Evolutionary conservation across 2,797 vertebrate species (phyloP), one percentile per base, ranked within the genome.

Genomic region (Amphiprion clarkii): DNA sequence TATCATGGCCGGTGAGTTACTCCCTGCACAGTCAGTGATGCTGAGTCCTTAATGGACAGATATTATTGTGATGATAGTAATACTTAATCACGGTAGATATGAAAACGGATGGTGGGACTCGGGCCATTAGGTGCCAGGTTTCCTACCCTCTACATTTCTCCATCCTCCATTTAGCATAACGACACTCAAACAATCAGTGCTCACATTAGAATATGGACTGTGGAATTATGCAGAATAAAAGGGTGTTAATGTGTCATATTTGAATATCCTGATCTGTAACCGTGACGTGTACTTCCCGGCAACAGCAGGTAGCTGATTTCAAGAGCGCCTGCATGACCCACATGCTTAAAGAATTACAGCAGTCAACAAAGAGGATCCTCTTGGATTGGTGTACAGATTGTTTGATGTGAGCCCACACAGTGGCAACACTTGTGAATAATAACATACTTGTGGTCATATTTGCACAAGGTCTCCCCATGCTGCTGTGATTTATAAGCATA

Each of bases 401-500:
- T 69, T 33, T 62, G 74, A 78, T 85, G 79, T 84, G 68, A 83
- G 74, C 75, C 82, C 76, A 78, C 72, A 74, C 72, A 82, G 78
- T 85, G 74, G 79, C 54, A 83, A 66, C 87, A 31, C 69, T 79
- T 77, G 62, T 90, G 85, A 89, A 90, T 90, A 86, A 90, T 88
- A 92, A 82, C 80, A 87, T 79, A 78, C 69, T 83, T 71, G 62
- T 79, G 71, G 86, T 85, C 40, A 64, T 87, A 88, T 94, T 93
- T 93, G 89, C 78, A 89, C 83, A 86, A 87, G 87, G 86, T 90
- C 88, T 92, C 85, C 84, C 79, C 82, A 80, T 69, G 74, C 71
- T 53, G 74, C 72, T 70, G 83, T 92, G 92, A 94, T 94, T 94
- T 94, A 93, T 94, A 93, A 92, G 86, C 87, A 70, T 75, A 87